phyloP scores from a whole-genome alignment of 2,888 invertebrate genomes.

The Watsonalla cultraria region DNA sequence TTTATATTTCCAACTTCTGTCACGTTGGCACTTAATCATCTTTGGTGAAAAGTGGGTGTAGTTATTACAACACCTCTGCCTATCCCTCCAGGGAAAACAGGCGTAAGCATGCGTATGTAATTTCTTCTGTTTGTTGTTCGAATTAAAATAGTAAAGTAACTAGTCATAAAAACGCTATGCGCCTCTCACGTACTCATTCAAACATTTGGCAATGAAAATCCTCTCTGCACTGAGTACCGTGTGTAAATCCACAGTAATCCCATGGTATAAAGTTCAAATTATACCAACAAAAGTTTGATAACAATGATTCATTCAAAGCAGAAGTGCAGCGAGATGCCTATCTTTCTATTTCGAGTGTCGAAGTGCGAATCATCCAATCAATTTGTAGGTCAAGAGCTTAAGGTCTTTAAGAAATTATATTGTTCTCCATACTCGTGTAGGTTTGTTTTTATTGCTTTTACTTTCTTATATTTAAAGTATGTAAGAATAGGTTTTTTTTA shows the following conservation, averaged over 20 bases:
- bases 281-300: neutral
- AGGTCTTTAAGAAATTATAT: neutral
- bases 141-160: too few species aligned
- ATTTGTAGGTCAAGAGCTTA: neutral
- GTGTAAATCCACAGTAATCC: neutral
- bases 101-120: too few species aligned
- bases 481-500: too few species aligned
- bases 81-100: too few species aligned
- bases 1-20: too few species aligned
- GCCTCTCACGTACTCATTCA: neutral
- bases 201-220: neutral
- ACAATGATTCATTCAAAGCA: neutral
- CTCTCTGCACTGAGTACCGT: neutral
- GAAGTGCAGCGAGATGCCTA: neutral
- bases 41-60: too few species aligned
- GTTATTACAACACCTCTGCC: too few species aligned
- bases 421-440: neutral
- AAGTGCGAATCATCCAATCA: constrained; percentile 3
- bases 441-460: constrained; percentile 10
- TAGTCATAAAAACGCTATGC: neutral
- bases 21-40: too few species aligned
- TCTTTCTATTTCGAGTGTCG: neutral
- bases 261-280: neutral
- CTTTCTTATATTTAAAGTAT: neutral
- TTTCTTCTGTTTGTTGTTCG: too few species aligned